Evolutionary conservation across 1,140 invertebrate genomes (phyloP).

Genomic region (Drosophila ohnishii): DNA sequence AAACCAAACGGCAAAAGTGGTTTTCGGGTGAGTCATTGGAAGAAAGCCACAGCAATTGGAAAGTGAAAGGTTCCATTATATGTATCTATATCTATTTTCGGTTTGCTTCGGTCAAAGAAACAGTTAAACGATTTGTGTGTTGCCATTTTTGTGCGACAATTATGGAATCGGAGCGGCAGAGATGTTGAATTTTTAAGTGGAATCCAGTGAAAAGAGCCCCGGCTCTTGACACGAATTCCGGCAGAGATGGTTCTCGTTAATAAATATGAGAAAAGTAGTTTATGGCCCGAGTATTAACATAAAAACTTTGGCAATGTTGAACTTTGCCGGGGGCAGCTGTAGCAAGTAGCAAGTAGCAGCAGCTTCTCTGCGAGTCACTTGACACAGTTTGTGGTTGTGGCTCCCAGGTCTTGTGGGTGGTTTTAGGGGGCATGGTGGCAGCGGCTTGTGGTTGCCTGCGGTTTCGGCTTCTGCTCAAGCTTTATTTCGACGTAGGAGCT

Average conservation of each 20-base stretch:
- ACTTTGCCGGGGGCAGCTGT: slow-evolving; percentile 22
- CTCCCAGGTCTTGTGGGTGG: slow-evolving; percentile 22
- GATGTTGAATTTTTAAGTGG: slow-evolving; percentile 35
- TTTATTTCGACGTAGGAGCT: slow-evolving; percentile 8
- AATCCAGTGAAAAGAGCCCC: slow-evolving; percentile 14
- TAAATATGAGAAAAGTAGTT: slow-evolving; percentile 48
- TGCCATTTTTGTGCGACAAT: slow-evolving; percentile 52
- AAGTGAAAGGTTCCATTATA: slow-evolving; percentile 41
- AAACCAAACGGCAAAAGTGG: slow-evolving; percentile 15
- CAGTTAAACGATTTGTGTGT: slow-evolving; percentile 52
- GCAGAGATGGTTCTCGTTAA: slow-evolving; percentile 51
- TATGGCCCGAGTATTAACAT: slow-evolving; percentile 48
- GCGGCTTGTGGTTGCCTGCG: slow-evolving; percentile 8
- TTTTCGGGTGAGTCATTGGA: slow-evolving; percentile 32
- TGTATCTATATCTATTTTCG: slow-evolving; percentile 22
- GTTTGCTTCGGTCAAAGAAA: slow-evolving; percentile 16
- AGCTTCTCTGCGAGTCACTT: slow-evolving; percentile 40
- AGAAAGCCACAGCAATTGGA: slow-evolving; percentile 38
- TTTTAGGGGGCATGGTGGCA: not conserved
- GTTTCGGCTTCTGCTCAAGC: not conserved
- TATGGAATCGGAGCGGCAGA: slow-evolving; percentile 55
- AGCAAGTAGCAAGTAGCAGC: slow-evolving; percentile 12
- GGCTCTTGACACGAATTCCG: slow-evolving; percentile 47
- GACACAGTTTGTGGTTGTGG: slow-evolving; percentile 45
- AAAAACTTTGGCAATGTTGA: slow-evolving; percentile 50